Conservation (phyloP, 2,888 invertebrate genomes). For the Geotrupes spiniger region DNA sequence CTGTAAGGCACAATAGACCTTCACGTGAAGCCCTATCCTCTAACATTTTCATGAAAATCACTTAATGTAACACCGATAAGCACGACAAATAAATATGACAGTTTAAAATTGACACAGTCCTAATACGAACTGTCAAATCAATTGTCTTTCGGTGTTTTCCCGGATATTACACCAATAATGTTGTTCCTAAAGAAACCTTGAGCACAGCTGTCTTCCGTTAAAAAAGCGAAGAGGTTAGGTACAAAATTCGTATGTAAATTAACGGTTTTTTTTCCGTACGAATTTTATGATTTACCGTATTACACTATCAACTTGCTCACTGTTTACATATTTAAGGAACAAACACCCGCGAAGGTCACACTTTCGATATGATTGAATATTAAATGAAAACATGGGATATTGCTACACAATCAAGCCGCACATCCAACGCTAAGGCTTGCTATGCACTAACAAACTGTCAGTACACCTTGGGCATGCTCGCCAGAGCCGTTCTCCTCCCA, state of each 20-base stretch:
- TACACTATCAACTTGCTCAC: constrained; percentile 13
- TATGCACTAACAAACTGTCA: constrained; percentile 41
- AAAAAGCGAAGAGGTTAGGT: constrained; percentile 15
- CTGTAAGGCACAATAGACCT: constrained; percentile 70
- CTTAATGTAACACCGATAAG: constrained; percentile 3
- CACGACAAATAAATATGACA: constrained; percentile 7
- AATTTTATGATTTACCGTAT: constrained; percentile 3
- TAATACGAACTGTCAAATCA: constrained; percentile 12
- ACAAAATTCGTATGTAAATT: constrained; percentile 1
- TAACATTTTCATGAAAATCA: constrained; percentile 47
- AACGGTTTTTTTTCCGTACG: not conserved
- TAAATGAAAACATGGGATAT: constrained; percentile 33
- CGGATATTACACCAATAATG: not conserved
- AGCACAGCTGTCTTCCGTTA: constrained; percentile 9
- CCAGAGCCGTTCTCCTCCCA: constrained; percentile 15
- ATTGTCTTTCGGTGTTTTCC: no score
- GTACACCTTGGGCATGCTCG: constrained; percentile 18
- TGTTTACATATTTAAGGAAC: constrained; percentile 20
- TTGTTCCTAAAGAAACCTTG: constrained; percentile 1
- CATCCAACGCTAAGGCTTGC: constrained; percentile 38
- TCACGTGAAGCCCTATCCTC: constrained; percentile 62
- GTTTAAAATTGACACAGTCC: constrained; percentile 7
- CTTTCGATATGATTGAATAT: constrained; percentile 20
- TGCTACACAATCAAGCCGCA: constrained; percentile 45
- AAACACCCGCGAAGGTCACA: constrained; percentile 21